Conservation (phyloP, 2,113 vertebrate species). For the Capreolus pygargus region DNA sequence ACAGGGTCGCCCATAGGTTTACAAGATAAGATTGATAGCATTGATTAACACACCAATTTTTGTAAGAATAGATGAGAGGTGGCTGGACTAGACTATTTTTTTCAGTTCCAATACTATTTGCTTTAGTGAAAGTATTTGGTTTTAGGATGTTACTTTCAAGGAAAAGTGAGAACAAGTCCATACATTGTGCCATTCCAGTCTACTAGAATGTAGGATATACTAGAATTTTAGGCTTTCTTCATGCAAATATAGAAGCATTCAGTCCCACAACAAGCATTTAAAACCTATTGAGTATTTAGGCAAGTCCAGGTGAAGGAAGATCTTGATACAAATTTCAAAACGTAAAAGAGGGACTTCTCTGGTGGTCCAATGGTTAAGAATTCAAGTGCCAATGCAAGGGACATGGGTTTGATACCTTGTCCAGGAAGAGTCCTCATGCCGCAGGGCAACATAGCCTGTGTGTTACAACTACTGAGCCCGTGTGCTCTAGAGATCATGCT, state of each 20-base stretch:
- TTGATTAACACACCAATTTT: background rate
- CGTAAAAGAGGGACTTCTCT: background rate
- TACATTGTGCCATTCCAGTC: background rate
- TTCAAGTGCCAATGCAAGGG: background rate
- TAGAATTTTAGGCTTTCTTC: background rate
- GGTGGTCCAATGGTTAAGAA: background rate
- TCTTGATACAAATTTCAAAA: background rate
- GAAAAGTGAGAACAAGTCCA: background rate
- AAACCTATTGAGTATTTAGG: background rate
- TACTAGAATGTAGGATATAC: background rate
- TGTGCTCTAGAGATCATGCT: background rate
- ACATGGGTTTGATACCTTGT: background rate
- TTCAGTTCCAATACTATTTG: background rate
- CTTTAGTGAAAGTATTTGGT: background rate
- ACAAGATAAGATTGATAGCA: background rate
- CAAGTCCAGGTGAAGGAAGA: background rate
- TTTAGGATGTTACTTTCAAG: background rate
- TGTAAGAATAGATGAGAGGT: background rate
- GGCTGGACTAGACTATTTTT: background rate
- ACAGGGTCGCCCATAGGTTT: background rate
- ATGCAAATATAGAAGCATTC: background rate
- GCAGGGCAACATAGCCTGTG: background rate
- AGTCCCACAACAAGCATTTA: background rate
- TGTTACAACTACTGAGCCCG: background rate
- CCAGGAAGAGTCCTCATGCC: background rate